Evolutionary conservation across 2,113 vertebrate species (phyloP).

Genomic region (Lichenostomus cassidix): DNA sequence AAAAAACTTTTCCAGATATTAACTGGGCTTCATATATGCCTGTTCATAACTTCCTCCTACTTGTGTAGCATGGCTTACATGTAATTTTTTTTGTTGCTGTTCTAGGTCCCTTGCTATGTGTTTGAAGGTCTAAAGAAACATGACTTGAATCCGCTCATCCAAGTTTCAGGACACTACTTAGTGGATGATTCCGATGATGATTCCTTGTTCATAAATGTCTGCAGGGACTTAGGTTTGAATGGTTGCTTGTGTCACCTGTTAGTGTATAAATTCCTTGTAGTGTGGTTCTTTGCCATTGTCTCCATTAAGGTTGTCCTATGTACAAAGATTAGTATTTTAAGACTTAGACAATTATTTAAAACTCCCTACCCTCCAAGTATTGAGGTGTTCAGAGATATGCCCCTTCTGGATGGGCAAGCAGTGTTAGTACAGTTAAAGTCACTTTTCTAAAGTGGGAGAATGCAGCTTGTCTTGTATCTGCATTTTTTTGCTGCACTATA

Average conservation of each 20-base stretch:
- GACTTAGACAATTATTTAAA: neutral
- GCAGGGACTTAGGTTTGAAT: slow-evolving; percentile 86
- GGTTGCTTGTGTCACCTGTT: neutral
- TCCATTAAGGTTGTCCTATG: neutral
- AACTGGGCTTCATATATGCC: neutral
- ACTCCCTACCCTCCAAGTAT: neutral
- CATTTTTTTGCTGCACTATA: neutral
- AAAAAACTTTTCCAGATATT: neutral
- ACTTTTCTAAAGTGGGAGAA: neutral
- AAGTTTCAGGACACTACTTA: slow-evolving; percentile 80
- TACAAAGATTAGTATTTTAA: neutral
- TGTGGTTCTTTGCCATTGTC: neutral
- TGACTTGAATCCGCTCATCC: slow-evolving; percentile 91
- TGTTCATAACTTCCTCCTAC: neutral
- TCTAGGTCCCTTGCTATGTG: slow-evolving; percentile 89
- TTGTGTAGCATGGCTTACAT: neutral
- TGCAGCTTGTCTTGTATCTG: neutral
- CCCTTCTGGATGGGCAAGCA: neutral
- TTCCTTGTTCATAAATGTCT: slow-evolving; percentile 90
- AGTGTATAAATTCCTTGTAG: neutral
- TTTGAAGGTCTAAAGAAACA: slow-evolving; percentile 88
- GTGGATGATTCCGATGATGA: slow-evolving; percentile 89
- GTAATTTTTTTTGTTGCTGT: neutral
- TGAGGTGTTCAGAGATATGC: neutral
- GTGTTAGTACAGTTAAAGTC: neutral